These are phyloP conservation scores for Drosophila micromelanica DNA, from an alignment of 1,140 invertebrate species.

Conservation along the genomic window DNA sequence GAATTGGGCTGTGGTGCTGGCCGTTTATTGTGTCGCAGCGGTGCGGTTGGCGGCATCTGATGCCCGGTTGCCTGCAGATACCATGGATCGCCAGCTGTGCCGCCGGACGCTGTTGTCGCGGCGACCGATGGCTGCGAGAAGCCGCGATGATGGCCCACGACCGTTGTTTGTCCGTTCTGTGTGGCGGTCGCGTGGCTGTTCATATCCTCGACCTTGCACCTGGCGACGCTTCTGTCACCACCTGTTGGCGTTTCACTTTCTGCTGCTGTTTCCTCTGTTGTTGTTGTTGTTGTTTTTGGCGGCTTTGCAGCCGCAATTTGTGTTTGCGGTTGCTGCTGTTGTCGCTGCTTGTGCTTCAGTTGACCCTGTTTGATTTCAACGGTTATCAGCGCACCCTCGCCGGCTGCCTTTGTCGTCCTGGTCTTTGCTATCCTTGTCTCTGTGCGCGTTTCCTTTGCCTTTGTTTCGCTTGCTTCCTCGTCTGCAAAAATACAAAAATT, in stretches of 20 bases:
- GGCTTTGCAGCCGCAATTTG: conserved; percentile 20
- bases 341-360: conserved; percentile 33
- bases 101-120: conserved; percentile 53
- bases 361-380: conserved; percentile 69
- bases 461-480: conserved; percentile 60
- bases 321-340: not conserved
- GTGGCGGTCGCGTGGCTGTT: conserved; percentile 84
- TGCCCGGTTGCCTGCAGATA: conserved; percentile 84
- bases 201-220: conserved; percentile 65
- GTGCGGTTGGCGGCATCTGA: conserved; percentile 84
- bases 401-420: conserved; percentile 32
- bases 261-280: conserved; percentile 2
- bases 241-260: conserved; percentile 26
- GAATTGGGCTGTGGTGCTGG: conserved; percentile 81
- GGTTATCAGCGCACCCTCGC: conserved; percentile 58
- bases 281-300: conserved; percentile 5
- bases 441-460: conserved; percentile 30
- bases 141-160: conserved; percentile 84
- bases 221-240: conserved; percentile 21
- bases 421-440: conserved; percentile 18
- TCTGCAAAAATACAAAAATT: conserved; percentile 51
- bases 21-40: conserved; percentile 82
- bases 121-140: conserved; percentile 83
- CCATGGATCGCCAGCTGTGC: conserved; percentile 83
- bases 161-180: conserved; percentile 83